A percentile compares a stretch with the other conserved stretches of the same genome.
These are phyloP conservation scores for Julus scandinavius DNA, from an alignment of 2,888 invertebrate species.

Conservation along the genomic window DNA sequence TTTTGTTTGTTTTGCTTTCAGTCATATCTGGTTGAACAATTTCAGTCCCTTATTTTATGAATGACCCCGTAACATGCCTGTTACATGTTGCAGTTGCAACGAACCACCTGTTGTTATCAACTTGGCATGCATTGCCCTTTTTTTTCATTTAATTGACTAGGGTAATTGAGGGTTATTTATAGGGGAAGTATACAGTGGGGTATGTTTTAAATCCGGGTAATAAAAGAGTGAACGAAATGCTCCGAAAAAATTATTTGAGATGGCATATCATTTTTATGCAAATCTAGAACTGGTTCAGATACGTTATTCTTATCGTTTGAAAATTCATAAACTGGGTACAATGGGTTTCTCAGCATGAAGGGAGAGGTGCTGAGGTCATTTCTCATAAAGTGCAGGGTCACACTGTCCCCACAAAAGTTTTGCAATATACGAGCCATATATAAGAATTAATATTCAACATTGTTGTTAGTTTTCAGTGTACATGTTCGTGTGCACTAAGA, in stretches of 20 bases:
- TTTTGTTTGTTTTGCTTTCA: neutral
- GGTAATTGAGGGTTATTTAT: neutral
- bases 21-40: neutral
- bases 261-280: neutral
- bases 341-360: neutral
- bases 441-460: no score
- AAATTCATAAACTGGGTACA: neutral
- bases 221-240: neutral
- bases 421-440: no score
- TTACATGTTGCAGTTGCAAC: neutral
- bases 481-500: no score
- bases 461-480: no score
- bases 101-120: constrained; percentile 14
- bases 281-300: neutral
- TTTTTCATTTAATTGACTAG: neutral
- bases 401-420: neutral
- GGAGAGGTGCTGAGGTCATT: neutral
- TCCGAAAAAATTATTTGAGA: neutral
- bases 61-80: neutral
- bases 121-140: neutral
- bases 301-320: neutral
- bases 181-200: neutral
- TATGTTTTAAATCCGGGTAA: neutral
- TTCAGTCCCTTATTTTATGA: neutral
- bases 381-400: neutral